Evolutionary conservation across 2,797 vertebrate genomes (phyloP).

Genomic region (Hippocampus kuda): DNA sequence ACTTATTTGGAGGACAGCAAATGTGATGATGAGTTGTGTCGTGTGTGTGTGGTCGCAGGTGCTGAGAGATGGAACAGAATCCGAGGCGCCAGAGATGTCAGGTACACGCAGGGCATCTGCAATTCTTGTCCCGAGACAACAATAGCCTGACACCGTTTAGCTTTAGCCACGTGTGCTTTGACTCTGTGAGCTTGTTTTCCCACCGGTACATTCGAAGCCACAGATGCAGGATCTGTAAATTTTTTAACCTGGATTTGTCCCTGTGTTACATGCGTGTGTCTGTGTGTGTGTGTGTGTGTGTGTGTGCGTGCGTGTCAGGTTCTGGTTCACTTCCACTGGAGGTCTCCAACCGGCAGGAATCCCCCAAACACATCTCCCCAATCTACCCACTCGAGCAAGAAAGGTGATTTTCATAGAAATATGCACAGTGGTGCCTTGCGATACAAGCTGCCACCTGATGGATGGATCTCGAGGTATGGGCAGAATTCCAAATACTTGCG

Average conservation of each 20-base stretch:
- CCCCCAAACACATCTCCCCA: slow-evolving; percentile 37
- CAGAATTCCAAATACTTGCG: too few species aligned
- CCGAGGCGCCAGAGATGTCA: slow-evolving; percentile 33
- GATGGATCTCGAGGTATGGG: too few species aligned
- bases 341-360: slow-evolving; percentile 32
- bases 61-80: slow-evolving; percentile 30
- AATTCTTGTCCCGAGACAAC: too few species aligned
- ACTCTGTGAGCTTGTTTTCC: too few species aligned
- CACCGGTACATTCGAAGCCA: too few species aligned
- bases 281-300: slow-evolving; percentile 2
- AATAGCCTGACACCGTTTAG: too few species aligned
- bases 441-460: too few species aligned
- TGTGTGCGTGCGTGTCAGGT: slow-evolving; percentile 20
- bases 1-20: background rate
- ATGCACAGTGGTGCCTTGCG: too few species aligned
- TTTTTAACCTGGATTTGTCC: background rate
- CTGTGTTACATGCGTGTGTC: background rate
- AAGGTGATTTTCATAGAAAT: slow-evolving; percentile 15
- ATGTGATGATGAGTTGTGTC: background rate
- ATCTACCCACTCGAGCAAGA: slow-evolving; percentile 27
- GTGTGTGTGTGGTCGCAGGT: slow-evolving; percentile 22
- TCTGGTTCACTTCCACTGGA: slow-evolving; percentile 30
- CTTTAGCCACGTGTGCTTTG: too few species aligned
- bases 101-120: slow-evolving; percentile 30
- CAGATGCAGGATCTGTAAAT: too few species aligned